Evolutionary conservation across 1,140 invertebrate genomes (phyloP), one percentile per base, ranked within the genome.

Genomic region (Anoplophora glabripennis): DNA sequence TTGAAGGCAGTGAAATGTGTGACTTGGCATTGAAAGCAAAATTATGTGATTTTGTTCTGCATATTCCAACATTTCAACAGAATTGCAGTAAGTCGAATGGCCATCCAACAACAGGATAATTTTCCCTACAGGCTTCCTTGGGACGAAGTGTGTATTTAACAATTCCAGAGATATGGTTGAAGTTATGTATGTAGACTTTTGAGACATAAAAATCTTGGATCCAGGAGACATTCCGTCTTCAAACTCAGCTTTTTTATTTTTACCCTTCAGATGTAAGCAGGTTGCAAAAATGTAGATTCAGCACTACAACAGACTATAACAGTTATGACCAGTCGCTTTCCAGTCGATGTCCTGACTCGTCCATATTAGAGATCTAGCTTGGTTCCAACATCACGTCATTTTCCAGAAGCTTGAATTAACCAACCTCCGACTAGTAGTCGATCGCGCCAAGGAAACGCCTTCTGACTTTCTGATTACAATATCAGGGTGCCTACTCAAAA

Each of bases 101-200:
- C n/a, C n/a, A n/a, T n/a, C n/a, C n/a, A n/a, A n/a, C n/a, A n/a
- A n/a, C n/a, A n/a, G n/a, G n/a, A n/a, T n/a, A n/a, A n/a, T n/a
- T n/a, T n/a, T n/a, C n/a, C n/a, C n/a, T n/a, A n/a, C 7, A 33
- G 40, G 53, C 18, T 55, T 45, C 21, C 42, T 45, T 11, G 53
- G 53, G 12, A 45, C 41, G 42, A 55, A 55, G 40, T 55, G 41
- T 34, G 21, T 55, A 45, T 55, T 55, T 14, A 55, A 21, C 21
- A 8, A 55, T 35, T 55, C 4, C n/a, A 45, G 46, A 44, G 46
- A 44, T 21, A 55, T 42, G 15, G 12, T 38, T 42, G 40, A 45
- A 36, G 53, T 55, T 7, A 44, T 55, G 28, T 55, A 55, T 4
- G 53, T 35, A 14, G 48, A 55, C 18, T 55, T 55, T 8, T 44